Conservation (phyloP, 2,888 invertebrate species). For the Dexiosoma caninum region DNA sequence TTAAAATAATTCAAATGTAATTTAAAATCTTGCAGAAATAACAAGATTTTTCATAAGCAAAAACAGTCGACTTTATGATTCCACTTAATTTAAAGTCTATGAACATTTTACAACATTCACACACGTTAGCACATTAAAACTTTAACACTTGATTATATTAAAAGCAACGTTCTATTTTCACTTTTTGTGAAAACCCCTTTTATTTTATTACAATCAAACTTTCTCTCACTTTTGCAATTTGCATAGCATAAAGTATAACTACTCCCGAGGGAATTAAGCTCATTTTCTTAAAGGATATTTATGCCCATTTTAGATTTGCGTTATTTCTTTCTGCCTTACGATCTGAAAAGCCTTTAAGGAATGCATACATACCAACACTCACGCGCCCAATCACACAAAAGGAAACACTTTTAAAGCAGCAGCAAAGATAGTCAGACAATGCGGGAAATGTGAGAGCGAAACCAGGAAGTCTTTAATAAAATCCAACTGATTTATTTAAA, state of each 20-base stretch:
- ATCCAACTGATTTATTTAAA: not conserved
- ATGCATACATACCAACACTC: too few species aligned
- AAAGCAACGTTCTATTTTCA: not conserved
- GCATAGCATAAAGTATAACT: constrained; percentile 21
- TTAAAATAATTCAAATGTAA: too few species aligned
- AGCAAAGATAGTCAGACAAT: not conserved
- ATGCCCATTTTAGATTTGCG: constrained; percentile 3
- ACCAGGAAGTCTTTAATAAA: constrained; percentile 42
- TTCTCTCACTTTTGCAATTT: constrained; percentile 26
- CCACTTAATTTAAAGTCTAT: too few species aligned
- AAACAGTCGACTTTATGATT: too few species aligned
- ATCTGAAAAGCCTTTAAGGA: constrained; percentile 34
- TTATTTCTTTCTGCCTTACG: not conserved
- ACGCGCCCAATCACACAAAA: constrained; percentile 1
- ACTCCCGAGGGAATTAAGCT: constrained; percentile 40
- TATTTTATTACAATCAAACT: not conserved
- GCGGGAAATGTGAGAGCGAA: constrained; percentile 6
- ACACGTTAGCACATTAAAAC: too few species aligned
- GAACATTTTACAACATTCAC: too few species aligned
- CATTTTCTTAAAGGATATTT: constrained; percentile 49
- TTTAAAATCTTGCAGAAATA: too few species aligned
- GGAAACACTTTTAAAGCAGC: not conserved
- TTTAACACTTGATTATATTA: not conserved
- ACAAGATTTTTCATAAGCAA: too few species aligned
- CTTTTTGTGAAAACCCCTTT: not conserved